Base-by-base conservation (phyloP, 2,888 invertebrate species). In the Plemyria rubiginata region DNA sequence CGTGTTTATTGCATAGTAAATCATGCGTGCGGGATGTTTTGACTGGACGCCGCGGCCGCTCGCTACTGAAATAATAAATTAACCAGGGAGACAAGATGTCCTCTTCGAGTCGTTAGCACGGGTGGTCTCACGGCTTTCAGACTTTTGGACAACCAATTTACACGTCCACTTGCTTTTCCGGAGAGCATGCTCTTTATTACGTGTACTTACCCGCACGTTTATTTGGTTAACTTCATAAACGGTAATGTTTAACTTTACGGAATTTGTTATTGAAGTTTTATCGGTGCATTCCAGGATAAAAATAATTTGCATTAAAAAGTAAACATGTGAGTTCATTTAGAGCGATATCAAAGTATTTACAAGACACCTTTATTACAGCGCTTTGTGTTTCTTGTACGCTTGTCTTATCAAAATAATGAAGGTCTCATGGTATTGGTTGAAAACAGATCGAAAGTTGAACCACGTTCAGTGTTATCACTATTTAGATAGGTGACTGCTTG, bases 1-100 rank as follows among this genome's bases (percentile, higher is more conserved):
- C 76, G 73, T 78, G 85, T 92, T 91, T 91, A 92, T 88, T 83
- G 82, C 89, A 81, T 75, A 79, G 79, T 92, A 92, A 92, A 92
- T 92, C 92, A 92, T 90, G 74, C 71, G 65, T 69, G 83, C 84
- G 88, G 90, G 88, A 88, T 92, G 92, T 92, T 92, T 88, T 92
- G 92, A 91, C 91, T 88, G 80, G 65, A 63, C 54, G 60, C 77
- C 75, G 78, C 82, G 81, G 81, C 77, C 77, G 82, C 75, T 76
- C 66, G 84, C 88, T 82, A 83, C 90, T 87, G 90, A 88, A 91
- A 92, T 90, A 90, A 90, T 92, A 92, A 90, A 92, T 91, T 89
- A 86, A 80, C 79, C 76, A 77, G 82, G 80, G 85, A 88, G 90
- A 87, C 86, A 81, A 80, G 80, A 77, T 84, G 85, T 85, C 83